Evolutionary conservation across 2,888 invertebrate genomes (phyloP).

Genomic region (Dicranocentrus wangi): DNA sequence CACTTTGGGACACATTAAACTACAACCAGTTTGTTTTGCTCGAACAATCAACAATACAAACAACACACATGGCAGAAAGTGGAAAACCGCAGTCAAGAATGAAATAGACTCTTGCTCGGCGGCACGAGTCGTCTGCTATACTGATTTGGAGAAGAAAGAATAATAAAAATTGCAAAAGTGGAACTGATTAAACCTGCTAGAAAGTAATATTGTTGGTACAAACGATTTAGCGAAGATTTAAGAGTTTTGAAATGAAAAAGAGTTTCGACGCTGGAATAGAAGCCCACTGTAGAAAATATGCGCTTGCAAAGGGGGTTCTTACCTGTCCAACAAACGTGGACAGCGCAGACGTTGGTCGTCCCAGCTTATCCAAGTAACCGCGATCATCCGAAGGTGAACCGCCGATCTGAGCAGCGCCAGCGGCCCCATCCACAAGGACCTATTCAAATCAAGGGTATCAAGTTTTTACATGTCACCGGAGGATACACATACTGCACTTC

Average conservation of each 20-base stretch:
- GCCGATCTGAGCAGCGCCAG: constrained; percentile 17
- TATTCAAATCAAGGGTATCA: not conserved
- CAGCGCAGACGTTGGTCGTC: constrained; percentile 46
- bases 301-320: not conserved
- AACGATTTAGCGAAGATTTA: constrained; percentile 48
- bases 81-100: not conserved
- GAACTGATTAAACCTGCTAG: too few relatives aligned
- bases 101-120: too few relatives aligned
- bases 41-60: not conserved
- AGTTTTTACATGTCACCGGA: too few relatives aligned
- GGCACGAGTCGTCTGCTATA: too few relatives aligned
- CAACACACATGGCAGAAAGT: not conserved
- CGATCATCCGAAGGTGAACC: constrained; percentile 44
- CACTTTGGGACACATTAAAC: not conserved
- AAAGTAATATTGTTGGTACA: constrained; percentile 4
- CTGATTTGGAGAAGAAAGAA: not conserved
- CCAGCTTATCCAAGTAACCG: constrained; percentile 48
- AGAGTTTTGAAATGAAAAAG: constrained; percentile 44
- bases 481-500: too few relatives aligned
- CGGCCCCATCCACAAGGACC: constrained; percentile 48
- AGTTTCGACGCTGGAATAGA: too few relatives aligned
- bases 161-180: not conserved
- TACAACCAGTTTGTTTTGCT: not conserved
- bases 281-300: too few relatives aligned
- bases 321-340: constrained; percentile 60